A percentile compares a stretch with the other conserved stretches of the same genome.
Conservation (phyloP, 2,888 invertebrate genomes). For the Xanthostigma xanthostigma region DNA sequence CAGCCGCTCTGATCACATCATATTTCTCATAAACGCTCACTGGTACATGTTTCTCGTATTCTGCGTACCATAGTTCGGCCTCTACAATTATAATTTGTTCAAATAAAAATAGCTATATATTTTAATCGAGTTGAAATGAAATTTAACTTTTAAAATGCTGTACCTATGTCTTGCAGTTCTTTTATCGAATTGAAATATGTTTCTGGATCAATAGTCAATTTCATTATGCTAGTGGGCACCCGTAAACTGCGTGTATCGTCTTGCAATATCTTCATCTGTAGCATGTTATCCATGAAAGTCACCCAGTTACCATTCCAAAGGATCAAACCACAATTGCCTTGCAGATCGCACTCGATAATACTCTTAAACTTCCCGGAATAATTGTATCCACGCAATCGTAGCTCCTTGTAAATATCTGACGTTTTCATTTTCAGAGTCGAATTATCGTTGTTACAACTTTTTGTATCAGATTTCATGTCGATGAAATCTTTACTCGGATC, state of each 20-base stretch:
- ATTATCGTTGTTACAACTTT: not conserved
- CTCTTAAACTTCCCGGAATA: constrained; percentile 21
- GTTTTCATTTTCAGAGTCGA: constrained; percentile 1
- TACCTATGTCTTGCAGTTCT: constrained; percentile 22
- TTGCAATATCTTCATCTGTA: constrained; percentile 64
- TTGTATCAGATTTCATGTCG: no score
- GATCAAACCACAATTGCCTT: constrained; percentile 31
- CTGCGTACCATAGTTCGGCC: not conserved
- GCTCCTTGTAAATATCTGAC: constrained; percentile 30
- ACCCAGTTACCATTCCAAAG: constrained; percentile 77
- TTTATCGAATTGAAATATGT: constrained; percentile 38
- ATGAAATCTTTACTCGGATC: no score
- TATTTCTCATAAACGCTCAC: not conserved
- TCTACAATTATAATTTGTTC: no score
- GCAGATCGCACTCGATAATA: constrained; percentile 12
- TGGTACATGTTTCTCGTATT: not conserved
- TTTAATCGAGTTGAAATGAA: constrained; percentile 10
- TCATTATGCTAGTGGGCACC: constrained; percentile 61
- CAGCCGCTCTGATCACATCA: constrained; percentile 41
- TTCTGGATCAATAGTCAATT: constrained; percentile 48
- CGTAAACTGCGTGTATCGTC: constrained; percentile 50
- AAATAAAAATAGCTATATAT: no score
- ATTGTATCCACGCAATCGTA: constrained; percentile 36
- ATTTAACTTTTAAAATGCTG: constrained; percentile 11
- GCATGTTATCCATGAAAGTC: constrained; percentile 73